Conservation (phyloP, 2,113 vertebrate species). For the Microcebus griseorufus region DNA sequence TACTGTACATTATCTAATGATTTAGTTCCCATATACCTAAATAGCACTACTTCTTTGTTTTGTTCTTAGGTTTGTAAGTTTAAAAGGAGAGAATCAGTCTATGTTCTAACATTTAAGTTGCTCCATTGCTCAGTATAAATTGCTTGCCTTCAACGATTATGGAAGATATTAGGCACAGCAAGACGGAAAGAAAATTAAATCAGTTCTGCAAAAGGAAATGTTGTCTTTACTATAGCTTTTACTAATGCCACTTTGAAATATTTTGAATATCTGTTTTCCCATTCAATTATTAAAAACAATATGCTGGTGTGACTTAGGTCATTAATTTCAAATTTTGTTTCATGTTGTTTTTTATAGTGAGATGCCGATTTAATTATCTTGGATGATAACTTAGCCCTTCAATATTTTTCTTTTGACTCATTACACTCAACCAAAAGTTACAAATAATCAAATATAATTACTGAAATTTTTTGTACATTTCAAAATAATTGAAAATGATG, state of each 20-base stretch:
- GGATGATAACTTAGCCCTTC: background rate
- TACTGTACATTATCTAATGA: background rate
- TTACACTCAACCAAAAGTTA: constrained; percentile 26
- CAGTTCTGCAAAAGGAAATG: constrained; percentile 48
- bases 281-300: constrained; percentile 66
- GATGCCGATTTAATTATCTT: constrained; percentile 24
- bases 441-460: constrained; percentile 44
- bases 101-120: constrained; percentile 1
- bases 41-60: background rate
- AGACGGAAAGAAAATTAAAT: constrained; percentile 58
- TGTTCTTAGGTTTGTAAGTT: background rate
- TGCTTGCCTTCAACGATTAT: constrained; percentile 47
- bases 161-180: constrained; percentile 47
- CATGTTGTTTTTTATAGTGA: constrained; percentile 28
- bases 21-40: background rate
- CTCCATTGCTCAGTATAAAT: constrained; percentile 33
- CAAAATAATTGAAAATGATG: constrained; percentile 46
- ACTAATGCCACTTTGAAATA: constrained; percentile 63
- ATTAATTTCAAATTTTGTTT: constrained; percentile 59
- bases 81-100: background rate
- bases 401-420: constrained; percentile 39
- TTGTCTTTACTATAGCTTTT: constrained; percentile 42
- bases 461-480: background rate
- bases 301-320: background rate
- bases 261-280: constrained; percentile 55